Conservation (phyloP, 2,888 invertebrate species). For the Polylopha cassiicola region DNA sequence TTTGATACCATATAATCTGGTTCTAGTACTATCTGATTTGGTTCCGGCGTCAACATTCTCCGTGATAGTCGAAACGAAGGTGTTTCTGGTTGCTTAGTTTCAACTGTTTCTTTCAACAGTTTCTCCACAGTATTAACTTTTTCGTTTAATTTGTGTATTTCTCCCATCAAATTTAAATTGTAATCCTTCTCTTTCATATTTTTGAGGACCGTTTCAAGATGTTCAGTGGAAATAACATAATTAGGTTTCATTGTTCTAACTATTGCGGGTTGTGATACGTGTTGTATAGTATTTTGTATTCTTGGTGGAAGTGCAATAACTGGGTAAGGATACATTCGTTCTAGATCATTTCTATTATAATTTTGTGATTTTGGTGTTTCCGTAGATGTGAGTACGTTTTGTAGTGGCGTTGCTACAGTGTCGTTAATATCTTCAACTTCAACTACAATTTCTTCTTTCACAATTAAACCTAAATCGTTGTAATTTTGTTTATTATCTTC, state of each 20-base stretch:
- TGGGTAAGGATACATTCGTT: too few species aligned
- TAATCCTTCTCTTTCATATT: neutral
- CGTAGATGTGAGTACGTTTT: neutral
- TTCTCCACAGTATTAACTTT: slow-evolving; percentile 19
- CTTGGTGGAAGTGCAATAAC: too few species aligned
- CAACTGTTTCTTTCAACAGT: slow-evolving; percentile 21
- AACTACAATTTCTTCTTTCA: slow-evolving; percentile 21
- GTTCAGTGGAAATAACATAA: too few species aligned
- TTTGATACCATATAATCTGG: too few species aligned
- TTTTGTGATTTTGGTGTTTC: slow-evolving; percentile 8
- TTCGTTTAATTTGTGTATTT: slow-evolving; percentile 14
- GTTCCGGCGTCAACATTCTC: too few species aligned
- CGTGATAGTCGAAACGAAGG: too few species aligned
- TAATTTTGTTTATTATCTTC: neutral
- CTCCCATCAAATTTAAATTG: slow-evolving; percentile 4
- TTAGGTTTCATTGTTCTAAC: too few species aligned
- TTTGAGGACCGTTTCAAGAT: neutral
- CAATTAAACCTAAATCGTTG: slow-evolving; percentile 5
- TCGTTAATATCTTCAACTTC: slow-evolving; percentile 18
- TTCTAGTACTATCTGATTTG: too few species aligned
- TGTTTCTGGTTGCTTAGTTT: slow-evolving; percentile 12
- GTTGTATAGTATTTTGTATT: too few species aligned
- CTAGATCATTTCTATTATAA: too few species aligned
- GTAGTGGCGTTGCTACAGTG: neutral
- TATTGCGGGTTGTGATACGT: too few species aligned